Percentiles rank a stretch among this genome's conserved stretches.
These are phyloP conservation scores for Leptestheria dahalacensis DNA, from an alignment of 1,140 invertebrate genomes.

Conservation along the genomic window DNA sequence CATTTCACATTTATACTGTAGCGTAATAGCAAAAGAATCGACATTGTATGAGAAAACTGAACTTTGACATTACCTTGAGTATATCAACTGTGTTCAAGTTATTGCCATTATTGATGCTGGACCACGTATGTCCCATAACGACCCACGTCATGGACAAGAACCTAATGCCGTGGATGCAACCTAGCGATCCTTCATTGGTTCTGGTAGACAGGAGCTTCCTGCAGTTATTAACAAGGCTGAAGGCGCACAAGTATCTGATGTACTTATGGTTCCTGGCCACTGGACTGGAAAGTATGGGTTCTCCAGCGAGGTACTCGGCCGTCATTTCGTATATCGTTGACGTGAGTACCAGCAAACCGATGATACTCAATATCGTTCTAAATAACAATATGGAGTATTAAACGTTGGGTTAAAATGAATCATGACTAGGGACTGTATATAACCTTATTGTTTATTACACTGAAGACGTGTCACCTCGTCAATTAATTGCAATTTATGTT, in stretches of 20 bases:
- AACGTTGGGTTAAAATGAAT: background rate
- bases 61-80: background rate
- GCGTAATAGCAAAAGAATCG: background rate
- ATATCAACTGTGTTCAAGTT: background rate
- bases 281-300: background rate
- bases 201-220: slow-evolving; percentile 26
- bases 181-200: slow-evolving; percentile 51
- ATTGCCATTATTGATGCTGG: slow-evolving; percentile 41
- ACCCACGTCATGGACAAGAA: slow-evolving; percentile 79
- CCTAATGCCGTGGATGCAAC: slow-evolving; percentile 62
- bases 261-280: background rate
- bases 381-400: background rate
- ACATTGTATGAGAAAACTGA: background rate
- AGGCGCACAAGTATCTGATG: slow-evolving; percentile 26
- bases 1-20: no score
- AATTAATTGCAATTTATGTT: no score
- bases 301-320: background rate
- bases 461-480: no score
- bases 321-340: slow-evolving; percentile 3
- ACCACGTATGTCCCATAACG: slow-evolving; percentile 79
- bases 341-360: background rate
- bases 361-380: background rate
- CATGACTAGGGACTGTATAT: no score
- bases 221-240: slow-evolving; percentile 29
- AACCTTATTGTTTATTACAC: no score